Percentiles rank a stretch among this genome's conserved stretches.
phyloP scores from a whole-genome alignment of 2,888 invertebrate genomes.

The Cloeon dipterum region DNA sequence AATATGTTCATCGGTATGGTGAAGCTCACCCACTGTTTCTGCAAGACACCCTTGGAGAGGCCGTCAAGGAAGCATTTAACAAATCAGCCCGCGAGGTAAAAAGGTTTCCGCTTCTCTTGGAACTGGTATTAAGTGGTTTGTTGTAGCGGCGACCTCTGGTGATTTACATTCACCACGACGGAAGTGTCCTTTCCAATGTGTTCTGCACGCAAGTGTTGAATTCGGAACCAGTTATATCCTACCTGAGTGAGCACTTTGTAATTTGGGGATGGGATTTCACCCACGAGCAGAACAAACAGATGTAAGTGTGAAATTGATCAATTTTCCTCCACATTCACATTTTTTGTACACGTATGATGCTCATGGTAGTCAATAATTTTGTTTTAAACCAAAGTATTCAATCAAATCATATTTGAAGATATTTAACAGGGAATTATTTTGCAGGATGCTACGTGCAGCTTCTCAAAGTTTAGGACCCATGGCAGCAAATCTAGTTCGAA shows the following conservation, averaged over 20 bases:
- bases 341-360: no score
- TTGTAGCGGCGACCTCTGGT: slow-evolving; percentile 74
- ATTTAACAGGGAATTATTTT: neutral
- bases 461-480: slow-evolving; percentile 55
- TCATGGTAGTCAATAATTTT: no score
- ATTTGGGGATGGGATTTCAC: slow-evolving; percentile 97
- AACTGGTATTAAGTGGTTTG: no score
- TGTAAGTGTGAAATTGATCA: slow-evolving; percentile 26
- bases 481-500: slow-evolving; percentile 62
- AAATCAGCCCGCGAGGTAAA: slow-evolving; percentile 74
- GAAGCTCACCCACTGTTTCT: slow-evolving; percentile 74
- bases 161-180: slow-evolving; percentile 90
- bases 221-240: slow-evolving; percentile 73
- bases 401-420: no score
- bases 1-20: slow-evolving; percentile 70
- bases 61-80: slow-evolving; percentile 70
- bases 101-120: no score
- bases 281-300: slow-evolving; percentile 58
- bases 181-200: slow-evolving; percentile 83
- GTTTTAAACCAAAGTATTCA: no score
- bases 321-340: no score
- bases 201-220: slow-evolving; percentile 90
- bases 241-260: slow-evolving; percentile 71
- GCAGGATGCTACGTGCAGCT: slow-evolving; percentile 50
- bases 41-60: slow-evolving; percentile 75